Percentiles rank a stretch among this genome's conserved stretches.
phyloP scores from a whole-genome alignment of 2,113 vertebrate genomes.

The Muntiacus muntjak region DNA sequence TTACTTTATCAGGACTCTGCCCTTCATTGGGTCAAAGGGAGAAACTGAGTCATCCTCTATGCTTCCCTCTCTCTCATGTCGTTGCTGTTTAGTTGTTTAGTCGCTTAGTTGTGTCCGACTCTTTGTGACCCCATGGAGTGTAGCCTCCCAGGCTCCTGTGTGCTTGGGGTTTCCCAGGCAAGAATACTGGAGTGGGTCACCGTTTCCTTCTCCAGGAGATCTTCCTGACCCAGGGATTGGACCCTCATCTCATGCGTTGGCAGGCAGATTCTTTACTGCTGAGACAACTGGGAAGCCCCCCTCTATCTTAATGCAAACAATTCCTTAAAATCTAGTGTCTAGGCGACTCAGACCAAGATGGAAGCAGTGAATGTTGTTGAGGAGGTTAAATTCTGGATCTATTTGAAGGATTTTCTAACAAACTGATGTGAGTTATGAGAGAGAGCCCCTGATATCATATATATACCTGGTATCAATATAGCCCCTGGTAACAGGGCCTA shows the following conservation, averaged over 20 bases:
- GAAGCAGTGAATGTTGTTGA: neutral
- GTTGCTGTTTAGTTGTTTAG: neutral
- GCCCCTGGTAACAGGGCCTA: neutral
- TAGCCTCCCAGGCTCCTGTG: neutral
- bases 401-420: neutral
- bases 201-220: neutral
- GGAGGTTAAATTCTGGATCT: neutral
- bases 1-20: neutral
- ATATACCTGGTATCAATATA: neutral
- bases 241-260: neutral
- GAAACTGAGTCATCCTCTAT: neutral
- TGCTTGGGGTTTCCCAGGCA: neutral
- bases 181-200: neutral
- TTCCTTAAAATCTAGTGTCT: neutral
- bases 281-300: neutral
- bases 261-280: neutral
- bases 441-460: neutral
- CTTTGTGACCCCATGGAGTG: neutral
- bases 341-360: neutral
- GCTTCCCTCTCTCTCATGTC: neutral
- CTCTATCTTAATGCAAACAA: neutral
- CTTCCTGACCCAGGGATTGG: neutral
- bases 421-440: neutral
- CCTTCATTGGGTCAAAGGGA: neutral
- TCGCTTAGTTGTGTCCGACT: rapidly evolving